Base-by-base conservation (phyloP, 2,888 invertebrate species). In the Aproaerema taeniolella region DNA sequence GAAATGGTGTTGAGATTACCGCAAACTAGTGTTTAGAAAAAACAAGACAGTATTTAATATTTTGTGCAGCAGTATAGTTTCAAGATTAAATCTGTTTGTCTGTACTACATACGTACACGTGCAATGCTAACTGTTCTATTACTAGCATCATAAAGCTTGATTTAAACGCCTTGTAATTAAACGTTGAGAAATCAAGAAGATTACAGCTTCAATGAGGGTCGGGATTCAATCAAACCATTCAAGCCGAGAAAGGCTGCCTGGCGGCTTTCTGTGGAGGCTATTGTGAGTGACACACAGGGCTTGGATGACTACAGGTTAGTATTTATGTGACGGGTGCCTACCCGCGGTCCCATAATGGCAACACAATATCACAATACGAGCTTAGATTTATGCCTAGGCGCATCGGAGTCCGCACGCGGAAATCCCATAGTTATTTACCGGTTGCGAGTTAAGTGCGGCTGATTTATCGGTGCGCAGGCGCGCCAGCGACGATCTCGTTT, bases 341-440 rank as follows among this genome's bases (percentile, higher is more conserved):
- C 75, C 26, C 61, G 67, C 69, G 65, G 74, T 70, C 74, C 71
- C 67, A 79, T 85, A 85, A 83, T 82, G 77, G 83, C 85, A 85
- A 81, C 82, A 83, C 86, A 86, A 85, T 85, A 85, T 85, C 86
- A 86, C 86, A 85, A 86, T 83, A 72, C 79, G 59, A 75, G 81
- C 85, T 76, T 71, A 82, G 85, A 86, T 86, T 86, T 86, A 86
- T 86, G 82, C 76, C 58, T 65, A 61, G 68, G 79, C 79, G 80
- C 80, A 77, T 79, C 82, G 77, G 69, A 70, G 70, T 71, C 80
- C 76, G 82, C 86, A 86, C 83, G 81, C 83, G 86, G 86, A 86
- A 86, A 86, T 83, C 85, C 80, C 81, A 81, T 83, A 80, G 85
- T 86, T 85, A 85, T 86, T 85, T 86, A 85, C 86, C 85, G 82